Evolutionary conservation across 2,797 vertebrate species (phyloP), one percentile per base, ranked within the genome.

Genomic region (Coluber constrictor): DNA sequence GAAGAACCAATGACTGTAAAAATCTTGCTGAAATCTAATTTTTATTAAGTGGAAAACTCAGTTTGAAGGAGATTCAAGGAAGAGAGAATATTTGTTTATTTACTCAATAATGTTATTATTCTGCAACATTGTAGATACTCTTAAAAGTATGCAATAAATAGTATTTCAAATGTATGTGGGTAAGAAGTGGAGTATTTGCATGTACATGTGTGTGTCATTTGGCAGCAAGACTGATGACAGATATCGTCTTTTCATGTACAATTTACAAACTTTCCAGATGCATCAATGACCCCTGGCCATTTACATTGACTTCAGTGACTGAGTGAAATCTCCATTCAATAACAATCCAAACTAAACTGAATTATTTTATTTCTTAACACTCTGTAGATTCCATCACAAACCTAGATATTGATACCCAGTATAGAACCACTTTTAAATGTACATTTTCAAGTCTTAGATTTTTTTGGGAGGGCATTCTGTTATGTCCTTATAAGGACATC

Each of bases 1-100:
- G 94, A 94, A 92, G 94, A 94, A 92, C 88, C 92, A 56, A 91
- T 94, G 93, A 29, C 59, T 92, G 79, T 92, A 96, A 96, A 96
- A 96, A 90, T 94, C 60, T 95, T 63, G 16, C 63, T 94, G 94
- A 87, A 87, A 83, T 43, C 0, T 61, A 95, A 94, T 92, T 93
- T 91, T 93, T 92, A 91, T 90, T 92, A 96, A 94, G 79, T 95
- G 93, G 92, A 94, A 95, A 94, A 13, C 51, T 93, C 47, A 92
- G 63, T 47, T 91, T 88, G 94, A 96, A 90, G 94, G 93, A 94
- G 57, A 94, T 90, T 90, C 91, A 88, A 87, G 54, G 79, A 66
- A 95, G 74, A 95, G 91, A 47, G 87, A 89, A 11, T 88, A 5
- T 94, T 93, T 5, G 91, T 92, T 95, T 95, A 94, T 61, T 96